Percentiles rank a stretch among this genome's conserved stretches.
These are phyloP conservation scores for Gavia stellata DNA, from an alignment of 2,113 vertebrate genomes.

Conservation along the genomic window DNA sequence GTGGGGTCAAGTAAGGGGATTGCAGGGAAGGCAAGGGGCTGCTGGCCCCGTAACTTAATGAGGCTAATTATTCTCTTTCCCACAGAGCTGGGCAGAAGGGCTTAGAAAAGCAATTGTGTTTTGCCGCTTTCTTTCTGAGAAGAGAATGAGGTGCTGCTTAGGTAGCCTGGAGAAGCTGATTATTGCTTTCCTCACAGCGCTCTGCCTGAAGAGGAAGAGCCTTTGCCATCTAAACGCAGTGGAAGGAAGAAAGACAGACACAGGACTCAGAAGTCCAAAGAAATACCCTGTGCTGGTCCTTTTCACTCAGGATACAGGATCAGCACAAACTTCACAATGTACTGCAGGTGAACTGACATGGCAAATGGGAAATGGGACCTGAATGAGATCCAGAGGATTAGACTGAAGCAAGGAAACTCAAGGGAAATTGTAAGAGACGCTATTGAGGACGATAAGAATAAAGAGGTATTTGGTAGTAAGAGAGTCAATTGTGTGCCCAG, in stretches of 20 bases:
- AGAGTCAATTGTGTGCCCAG: not conserved
- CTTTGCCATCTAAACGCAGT: not conserved
- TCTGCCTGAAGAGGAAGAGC: not conserved
- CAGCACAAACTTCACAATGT: not conserved
- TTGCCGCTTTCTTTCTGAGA: not conserved
- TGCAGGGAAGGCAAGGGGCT: not conserved
- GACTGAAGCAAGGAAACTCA: not conserved
- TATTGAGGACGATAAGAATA: not conserved
- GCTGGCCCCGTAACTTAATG: not conserved
- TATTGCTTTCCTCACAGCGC: not conserved
- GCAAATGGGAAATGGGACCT: not conserved
- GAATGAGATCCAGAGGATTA: not conserved
- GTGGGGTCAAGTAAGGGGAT: not conserved
- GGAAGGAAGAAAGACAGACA: not conserved
- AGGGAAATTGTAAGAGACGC: not conserved
- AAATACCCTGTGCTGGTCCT: not conserved
- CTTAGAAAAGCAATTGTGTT: not conserved
- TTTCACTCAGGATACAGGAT: not conserved
- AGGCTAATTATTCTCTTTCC: conserved; percentile 29
- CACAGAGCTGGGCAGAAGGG: not conserved
- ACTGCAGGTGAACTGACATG: not conserved
- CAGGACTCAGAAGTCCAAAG: not conserved
- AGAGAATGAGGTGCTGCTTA: not conserved
- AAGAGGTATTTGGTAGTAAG: not conserved
- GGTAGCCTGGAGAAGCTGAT: not conserved